Evolutionary conservation across 1,140 invertebrate genomes (phyloP), one percentile per base, ranked within the genome.

Genomic region (Meloidogyne chitwoodi): DNA sequence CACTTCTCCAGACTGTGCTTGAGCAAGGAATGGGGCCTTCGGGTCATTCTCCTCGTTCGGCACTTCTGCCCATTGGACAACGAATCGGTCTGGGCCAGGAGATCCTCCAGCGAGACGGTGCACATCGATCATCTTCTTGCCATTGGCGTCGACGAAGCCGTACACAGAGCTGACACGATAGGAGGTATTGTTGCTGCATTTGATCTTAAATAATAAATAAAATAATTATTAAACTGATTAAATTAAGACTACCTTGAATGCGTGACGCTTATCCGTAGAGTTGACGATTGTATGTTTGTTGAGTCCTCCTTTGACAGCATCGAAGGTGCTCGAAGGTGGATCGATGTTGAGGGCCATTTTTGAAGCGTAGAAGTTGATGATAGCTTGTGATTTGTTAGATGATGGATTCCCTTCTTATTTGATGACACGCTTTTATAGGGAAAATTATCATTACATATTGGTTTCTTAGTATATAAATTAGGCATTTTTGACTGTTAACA

Each of bases 51-150:
- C 81, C 31, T 82, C 81, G 22, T 77, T 80, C 12, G 81, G 81
- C 12, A 82, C 81, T 31, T 82, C 81, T 14, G 81, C 81, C 74
- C 81, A 82, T 65, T 82, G 81, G 66, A 82, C 71, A 26, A 82
- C 81, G 38, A 82, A 63, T 56, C 82, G 82, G 68, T 82, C 81
- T 56, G 82, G 80, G 44, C 82, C 82, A 14, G 80, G 29, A 19
- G 80, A 72, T 56, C 48, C 48, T 67, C 81, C 81, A 41, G 48
- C 11, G 4, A 77, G 38, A 62, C 81, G 80, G 38, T 70, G 77
- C 26, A 82, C 75, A 63, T 82, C 81, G 27, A 82, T 26, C 29
- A 73, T 26, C 8, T 69, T 68, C 72, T 71, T 77, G 27, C 67
- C 76, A 48, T 82, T 78, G 24, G 81, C 75, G 24, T 68, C 64